Base-by-base conservation (phyloP, 2,888 invertebrate genomes). In the Ischnura elegans region DNA sequence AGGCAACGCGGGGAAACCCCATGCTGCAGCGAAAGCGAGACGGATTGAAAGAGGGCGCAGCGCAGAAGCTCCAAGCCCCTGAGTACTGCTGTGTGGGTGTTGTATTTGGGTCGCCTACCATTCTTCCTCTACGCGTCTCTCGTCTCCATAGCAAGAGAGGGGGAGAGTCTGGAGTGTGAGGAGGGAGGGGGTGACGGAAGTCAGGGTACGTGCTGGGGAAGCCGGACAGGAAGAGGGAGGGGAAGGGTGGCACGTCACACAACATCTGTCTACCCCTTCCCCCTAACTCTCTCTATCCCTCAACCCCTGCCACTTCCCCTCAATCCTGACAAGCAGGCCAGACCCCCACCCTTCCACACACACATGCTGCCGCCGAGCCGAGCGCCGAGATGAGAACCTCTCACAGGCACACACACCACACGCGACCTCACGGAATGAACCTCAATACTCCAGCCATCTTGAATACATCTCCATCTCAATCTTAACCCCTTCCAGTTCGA, bases 201-300 rank as follows among this genome's bases (percentile, higher is more conserved):
- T 87, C 55, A 55, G 55, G 51, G 55, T 87, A 87, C 36, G 90
- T 66, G 61, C 19, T 61, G 87, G 21, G 46, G 86, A 21, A 8
- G 86, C n/a, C 25, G 61, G 76, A 36, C 76, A 36, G 76, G 76
- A 42, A 51, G 90, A 36, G 61, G 55, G 55, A 55, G 55, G 42
- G 36, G 61, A 36, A 36, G 55, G 61, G 90, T 90, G 29, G 43
- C 90, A n/a, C 61, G 55, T 90, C 90, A 90, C 90, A 66, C 90
- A 51, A 55, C 90, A 90, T 90, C 90, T 90, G 90, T 90, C 90
- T 90, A 45, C 87, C 55, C 90, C 90, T 42, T 90, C 61, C 90
- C n/a, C n/a, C n/a, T n/a, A n/a, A n/a, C n/a, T n/a, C n/a, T n/a
- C n/a, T n/a, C n/a, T n/a, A n/a, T n/a, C n/a, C n/a, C 61, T n/a